A percentile compares a stretch with the other conserved stretches of the same genome.
Conservation (phyloP, 2,888 invertebrate genomes). For the Ichneumon xanthorius region DNA sequence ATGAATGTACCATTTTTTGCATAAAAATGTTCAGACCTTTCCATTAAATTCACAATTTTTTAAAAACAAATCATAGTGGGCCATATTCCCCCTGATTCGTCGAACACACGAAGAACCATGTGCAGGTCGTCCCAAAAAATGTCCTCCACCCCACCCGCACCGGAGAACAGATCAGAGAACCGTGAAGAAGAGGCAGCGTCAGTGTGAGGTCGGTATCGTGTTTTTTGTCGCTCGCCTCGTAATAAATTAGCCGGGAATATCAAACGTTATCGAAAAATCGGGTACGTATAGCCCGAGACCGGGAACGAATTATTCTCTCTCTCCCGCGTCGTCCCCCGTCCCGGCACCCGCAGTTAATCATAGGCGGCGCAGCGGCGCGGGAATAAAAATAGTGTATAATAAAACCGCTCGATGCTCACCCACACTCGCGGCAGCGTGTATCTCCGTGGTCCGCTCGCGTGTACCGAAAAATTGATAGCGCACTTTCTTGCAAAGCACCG, state of each 20-base stretch:
- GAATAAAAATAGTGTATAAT: slow-evolving; percentile 62
- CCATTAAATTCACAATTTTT: too few relatives aligned
- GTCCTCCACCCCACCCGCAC: not conserved
- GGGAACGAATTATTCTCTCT: slow-evolving; percentile 30
- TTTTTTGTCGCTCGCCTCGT: slow-evolving; percentile 32
- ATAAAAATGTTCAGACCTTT: too few relatives aligned
- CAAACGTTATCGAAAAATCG: slow-evolving; percentile 63
- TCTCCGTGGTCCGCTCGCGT: not conserved
- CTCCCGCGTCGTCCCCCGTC: slow-evolving; percentile 2
- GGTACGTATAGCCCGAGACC: slow-evolving; percentile 35
- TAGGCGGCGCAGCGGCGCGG: slow-evolving; percentile 51
- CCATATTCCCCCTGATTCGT: too few relatives aligned
- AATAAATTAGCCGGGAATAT: slow-evolving; percentile 62
- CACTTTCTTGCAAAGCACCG: slow-evolving; percentile 63
- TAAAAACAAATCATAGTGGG: too few relatives aligned
- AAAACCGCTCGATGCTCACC: slow-evolving; percentile 59
- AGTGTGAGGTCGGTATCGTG: slow-evolving; percentile 1
- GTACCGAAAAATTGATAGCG: slow-evolving; percentile 53
- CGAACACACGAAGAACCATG: too few relatives aligned
- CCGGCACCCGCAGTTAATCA: slow-evolving; percentile 56
- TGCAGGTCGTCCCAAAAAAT: too few relatives aligned
- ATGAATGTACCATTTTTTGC: too few relatives aligned
- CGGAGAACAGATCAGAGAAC: not conserved
- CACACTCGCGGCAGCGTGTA: not conserved
- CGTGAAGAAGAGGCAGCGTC: not conserved